phyloP scores from a whole-genome alignment of 2,888 invertebrate genomes.

The Opisthograptis luteolata region DNA sequence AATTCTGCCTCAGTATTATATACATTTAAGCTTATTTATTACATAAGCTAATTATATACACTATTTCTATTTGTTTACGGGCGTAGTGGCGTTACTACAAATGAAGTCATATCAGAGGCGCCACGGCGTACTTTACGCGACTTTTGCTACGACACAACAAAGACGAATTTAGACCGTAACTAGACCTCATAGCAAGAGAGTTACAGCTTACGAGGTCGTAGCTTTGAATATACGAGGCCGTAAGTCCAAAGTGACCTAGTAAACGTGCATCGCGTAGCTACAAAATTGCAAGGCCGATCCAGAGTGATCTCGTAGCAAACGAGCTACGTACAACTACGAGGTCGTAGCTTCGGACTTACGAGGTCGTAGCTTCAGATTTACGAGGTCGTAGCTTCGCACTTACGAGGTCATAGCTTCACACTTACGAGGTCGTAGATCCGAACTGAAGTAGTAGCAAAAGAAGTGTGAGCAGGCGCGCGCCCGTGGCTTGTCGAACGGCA shows the following conservation, averaged over 20 bases:
- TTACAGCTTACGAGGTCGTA: not conserved
- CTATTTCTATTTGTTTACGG: conserved; percentile 80
- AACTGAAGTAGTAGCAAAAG: conserved; percentile 45
- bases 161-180: not conserved
- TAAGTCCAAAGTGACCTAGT: not conserved
- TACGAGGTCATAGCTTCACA: not conserved
- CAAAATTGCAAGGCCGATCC: no score
- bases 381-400: not conserved
- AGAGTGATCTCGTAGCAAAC: not conserved
- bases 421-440: not conserved
- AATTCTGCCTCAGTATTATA: conserved; percentile 85
- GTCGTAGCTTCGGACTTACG: not conserved
- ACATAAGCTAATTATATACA: conserved; percentile 84
- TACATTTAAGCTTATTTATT: conserved; percentile 84
- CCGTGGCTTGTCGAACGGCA: conserved; percentile 77
- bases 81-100: conserved; percentile 77
- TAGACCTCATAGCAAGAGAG: conserved; percentile 12
- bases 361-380: conserved; percentile 36
- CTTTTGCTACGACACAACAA: conserved; percentile 53
- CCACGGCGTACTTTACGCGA: conserved; percentile 59
- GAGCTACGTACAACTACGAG: not conserved
- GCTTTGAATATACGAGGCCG: not conserved
- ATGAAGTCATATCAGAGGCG: conserved; percentile 81
- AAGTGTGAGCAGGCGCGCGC: conserved; percentile 61
- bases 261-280: no score